Evolutionary conservation across 2,113 vertebrate species (phyloP).

Genomic region (Passer domesticus): DNA sequence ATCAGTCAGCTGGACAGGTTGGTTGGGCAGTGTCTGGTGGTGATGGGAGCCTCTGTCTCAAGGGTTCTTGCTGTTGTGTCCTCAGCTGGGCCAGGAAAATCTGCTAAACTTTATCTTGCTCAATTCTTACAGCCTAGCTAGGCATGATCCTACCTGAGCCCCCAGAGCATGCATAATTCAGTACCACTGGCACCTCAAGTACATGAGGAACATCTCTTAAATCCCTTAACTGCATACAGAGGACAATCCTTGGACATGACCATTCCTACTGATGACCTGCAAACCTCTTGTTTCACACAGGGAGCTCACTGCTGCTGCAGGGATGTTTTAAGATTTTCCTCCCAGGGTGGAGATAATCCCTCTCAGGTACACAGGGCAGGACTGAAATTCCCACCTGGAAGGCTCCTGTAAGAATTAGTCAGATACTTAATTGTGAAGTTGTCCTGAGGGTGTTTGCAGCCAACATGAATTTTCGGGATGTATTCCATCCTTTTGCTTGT

Average conservation of each 20-base stretch:
- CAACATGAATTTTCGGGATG: background rate
- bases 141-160: background rate
- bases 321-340: background rate
- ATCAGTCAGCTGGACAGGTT: background rate
- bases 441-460: rapidly evolving
- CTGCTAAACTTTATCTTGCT: background rate
- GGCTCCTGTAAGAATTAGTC: background rate
- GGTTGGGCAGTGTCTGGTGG: background rate
- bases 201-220: background rate
- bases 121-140: background rate
- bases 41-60: background rate
- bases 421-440: background rate
- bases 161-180: background rate
- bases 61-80: background rate
- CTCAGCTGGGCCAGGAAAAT: background rate
- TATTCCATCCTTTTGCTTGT: background rate
- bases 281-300: background rate
- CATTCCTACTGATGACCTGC: background rate
- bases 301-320: rapidly evolving
- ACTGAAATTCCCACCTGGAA: background rate
- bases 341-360: background rate
- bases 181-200: background rate
- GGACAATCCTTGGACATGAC: background rate
- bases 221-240: background rate
- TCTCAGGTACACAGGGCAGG: background rate